A percentile compares a stretch with the other conserved stretches of the same genome.
These are phyloP conservation scores for Burhinus oedicnemus DNA, from an alignment of 2,113 vertebrate species.

Conservation along the genomic window DNA sequence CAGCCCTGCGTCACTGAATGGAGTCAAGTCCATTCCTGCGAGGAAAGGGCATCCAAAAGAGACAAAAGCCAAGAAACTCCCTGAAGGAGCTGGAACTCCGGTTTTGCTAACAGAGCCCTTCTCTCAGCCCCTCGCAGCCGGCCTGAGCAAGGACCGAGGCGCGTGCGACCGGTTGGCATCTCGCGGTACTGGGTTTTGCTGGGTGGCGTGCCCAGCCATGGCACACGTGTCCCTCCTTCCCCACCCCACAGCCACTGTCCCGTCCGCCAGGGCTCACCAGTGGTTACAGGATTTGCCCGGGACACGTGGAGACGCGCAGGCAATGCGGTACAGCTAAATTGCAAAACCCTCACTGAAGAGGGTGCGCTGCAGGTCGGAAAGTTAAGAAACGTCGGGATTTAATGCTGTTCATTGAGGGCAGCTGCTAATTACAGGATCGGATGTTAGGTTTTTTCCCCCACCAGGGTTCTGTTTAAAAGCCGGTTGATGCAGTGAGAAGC, in stretches of 20 bases:
- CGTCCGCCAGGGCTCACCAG: not conserved
- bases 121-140: too few relatives aligned
- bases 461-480: not conserved
- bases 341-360: not conserved
- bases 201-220: fast-evolving
- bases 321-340: not conserved
- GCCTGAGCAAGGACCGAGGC: not conserved
- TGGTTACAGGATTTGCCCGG: not conserved
- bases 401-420: not conserved
- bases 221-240: not conserved
- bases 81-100: not conserved
- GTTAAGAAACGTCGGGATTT: not conserved
- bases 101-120: not conserved
- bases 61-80: too few relatives aligned
- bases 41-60: not conserved
- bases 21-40: not conserved
- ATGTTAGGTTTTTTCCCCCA: fast-evolving
- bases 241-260: too few relatives aligned
- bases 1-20: too few relatives aligned
- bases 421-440: not conserved
- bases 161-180: fast-evolving
- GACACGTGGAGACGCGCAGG: not conserved
- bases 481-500: not conserved
- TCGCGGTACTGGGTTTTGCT: not conserved
- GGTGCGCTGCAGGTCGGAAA: not conserved